Base-by-base conservation (phyloP, 2,113 vertebrate genomes). In the Apteryx owenii region DNA sequence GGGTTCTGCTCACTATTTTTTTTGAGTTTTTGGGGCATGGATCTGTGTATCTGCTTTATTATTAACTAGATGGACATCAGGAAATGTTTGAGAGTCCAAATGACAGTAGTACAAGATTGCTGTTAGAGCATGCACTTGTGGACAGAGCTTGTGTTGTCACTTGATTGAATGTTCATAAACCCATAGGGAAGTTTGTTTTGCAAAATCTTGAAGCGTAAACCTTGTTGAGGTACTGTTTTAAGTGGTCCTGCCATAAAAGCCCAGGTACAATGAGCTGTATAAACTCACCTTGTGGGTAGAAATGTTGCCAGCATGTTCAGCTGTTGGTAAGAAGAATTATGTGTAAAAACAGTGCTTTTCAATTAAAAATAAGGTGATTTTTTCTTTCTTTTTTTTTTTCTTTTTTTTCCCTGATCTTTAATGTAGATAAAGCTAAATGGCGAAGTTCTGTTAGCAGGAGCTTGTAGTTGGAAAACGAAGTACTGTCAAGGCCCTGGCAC, bases 251-350 rank as follows among this genome's bases (percentile, higher is more conserved):
- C 12, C 11, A 0, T 2, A 3, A 60, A 11, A 61, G 21, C 18
- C 36, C 36, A 4, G 11, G 36, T n/a, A 8, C 17, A 7, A 46
- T 5, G 23, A 70, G 46, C 33, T 4, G 23, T 10, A 8, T 26
- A 36, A 4, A 23, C 25, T 66, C 0, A 0, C 0, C 2, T 12
- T 16, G 20, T 13, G 17, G 8, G 65, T 46, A 13, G 50, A 33
- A 44, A 44, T 0, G 9, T 16, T 66, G 79, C 17, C 40, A 16
- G 15, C 11, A 0, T 2, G 29, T n/a, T 51, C 29, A 19, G 66
- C 79, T 68, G 18, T 36, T 1, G 5, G 21, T 18, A 20, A 10
- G 2, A 18, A n/a, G 29, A 46, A 2, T 5, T 22, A 10, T 54
- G 16, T 42, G 26, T 46, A 31, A 23, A 69, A 64, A 2, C 3